Conservation (phyloP, 2,797 vertebrate species). For the Agapornis canus region DNA sequence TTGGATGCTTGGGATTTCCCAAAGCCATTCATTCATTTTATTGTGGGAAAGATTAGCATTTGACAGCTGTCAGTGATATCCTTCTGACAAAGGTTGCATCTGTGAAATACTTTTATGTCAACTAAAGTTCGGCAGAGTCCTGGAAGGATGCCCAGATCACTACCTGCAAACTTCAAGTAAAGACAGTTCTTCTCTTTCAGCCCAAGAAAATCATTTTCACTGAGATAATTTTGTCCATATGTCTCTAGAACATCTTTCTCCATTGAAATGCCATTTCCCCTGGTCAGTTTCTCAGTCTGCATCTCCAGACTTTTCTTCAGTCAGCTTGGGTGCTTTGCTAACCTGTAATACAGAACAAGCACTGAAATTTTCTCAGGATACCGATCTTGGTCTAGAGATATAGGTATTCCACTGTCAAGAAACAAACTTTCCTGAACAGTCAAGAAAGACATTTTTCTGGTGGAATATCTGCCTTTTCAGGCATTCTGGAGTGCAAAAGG, state of each 20-base stretch:
- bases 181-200: background rate
- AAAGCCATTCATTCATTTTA: background rate
- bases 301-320: background rate
- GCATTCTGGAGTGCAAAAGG: background rate
- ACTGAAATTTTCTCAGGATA: background rate
- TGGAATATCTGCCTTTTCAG: background rate
- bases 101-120: conserved; percentile 30
- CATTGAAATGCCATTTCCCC: background rate
- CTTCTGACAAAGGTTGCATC: conserved; percentile 15
- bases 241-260: background rate
- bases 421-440: background rate
- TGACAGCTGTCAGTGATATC: conserved; percentile 9
- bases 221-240: background rate
- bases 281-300: background rate
- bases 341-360: background rate
- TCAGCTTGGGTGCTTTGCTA: background rate
- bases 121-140: background rate
- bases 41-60: conserved; percentile 20
- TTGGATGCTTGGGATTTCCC: conserved; percentile 25
- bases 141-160: conserved; percentile 28
- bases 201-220: background rate
- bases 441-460: background rate
- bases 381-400: background rate
- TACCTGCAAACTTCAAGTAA: conserved; percentile 16
- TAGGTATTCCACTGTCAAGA: background rate